These are phyloP conservation scores for Bicyclus anynana DNA, from an alignment of 1,140 invertebrate genomes.

Conservation along the genomic window DNA sequence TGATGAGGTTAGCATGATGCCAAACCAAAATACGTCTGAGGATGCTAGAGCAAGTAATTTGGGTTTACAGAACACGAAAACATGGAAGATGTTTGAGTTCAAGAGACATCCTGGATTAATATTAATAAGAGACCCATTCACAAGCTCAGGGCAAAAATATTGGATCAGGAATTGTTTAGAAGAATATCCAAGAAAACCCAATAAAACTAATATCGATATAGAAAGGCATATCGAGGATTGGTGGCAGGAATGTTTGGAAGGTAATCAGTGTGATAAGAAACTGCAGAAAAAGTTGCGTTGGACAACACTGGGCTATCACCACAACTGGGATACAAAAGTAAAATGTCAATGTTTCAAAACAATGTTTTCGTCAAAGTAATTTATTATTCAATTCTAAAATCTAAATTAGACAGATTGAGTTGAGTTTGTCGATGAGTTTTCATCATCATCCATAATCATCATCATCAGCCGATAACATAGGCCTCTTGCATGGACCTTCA, in stretches of 20 bases:
- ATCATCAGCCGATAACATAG: too few relatives aligned
- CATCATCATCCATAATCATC: too few relatives aligned
- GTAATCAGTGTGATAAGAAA: slow-evolving; percentile 48
- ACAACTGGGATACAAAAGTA: slow-evolving; percentile 96
- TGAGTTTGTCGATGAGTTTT: too few relatives aligned
- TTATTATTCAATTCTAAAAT: too few relatives aligned
- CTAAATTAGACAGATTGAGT: too few relatives aligned
- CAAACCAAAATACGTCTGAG: slow-evolving; percentile 4
- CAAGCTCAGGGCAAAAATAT: slow-evolving; percentile 84
- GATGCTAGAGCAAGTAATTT: slow-evolving; percentile 50
- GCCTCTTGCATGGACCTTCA: too few relatives aligned
- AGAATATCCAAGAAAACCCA: slow-evolving; percentile 86
- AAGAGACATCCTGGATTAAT: slow-evolving; percentile 82
- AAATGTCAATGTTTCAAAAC: slow-evolving; percentile 27
- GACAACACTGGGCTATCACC: slow-evolving; percentile 96
- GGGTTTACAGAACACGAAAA: slow-evolving; percentile 71
- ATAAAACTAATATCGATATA: slow-evolving; percentile 85
- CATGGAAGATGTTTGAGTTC: slow-evolving; percentile 80
- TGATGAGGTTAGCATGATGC: slow-evolving; percentile 4
- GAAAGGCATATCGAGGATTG: slow-evolving; percentile 55
- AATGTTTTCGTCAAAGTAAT: too few relatives aligned
- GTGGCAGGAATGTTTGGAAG: slow-evolving; percentile 64
- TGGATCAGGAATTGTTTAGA: slow-evolving; percentile 89
- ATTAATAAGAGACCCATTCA: slow-evolving; percentile 92
- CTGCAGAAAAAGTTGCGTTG: slow-evolving; percentile 87